Evolutionary conservation across 2,113 vertebrate species (phyloP).

Genomic region (Sterrhoptilus dennistouni): DNA sequence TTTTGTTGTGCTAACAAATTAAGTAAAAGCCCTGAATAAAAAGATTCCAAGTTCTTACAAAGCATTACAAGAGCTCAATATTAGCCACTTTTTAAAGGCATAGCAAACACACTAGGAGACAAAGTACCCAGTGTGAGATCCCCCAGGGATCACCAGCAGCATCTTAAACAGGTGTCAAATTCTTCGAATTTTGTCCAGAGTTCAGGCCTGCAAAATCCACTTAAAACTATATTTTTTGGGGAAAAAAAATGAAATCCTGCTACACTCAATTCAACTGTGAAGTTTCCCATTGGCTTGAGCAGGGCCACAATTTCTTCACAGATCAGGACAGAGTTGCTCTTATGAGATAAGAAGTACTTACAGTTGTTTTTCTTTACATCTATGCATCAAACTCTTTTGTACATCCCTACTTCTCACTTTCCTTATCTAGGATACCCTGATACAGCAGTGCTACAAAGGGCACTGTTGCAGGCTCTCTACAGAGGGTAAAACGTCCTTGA

Average conservation of each 20-base stretch:
- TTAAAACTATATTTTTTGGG: neutral
- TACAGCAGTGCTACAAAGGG: neutral
- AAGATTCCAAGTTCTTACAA: neutral
- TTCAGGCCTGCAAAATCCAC: neutral
- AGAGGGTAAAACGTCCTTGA: neutral
- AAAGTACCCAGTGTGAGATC: neutral
- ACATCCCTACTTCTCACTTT: neutral
- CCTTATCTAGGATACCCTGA: slow-evolving; percentile 26
- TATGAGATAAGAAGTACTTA: neutral
- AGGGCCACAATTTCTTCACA: neutral
- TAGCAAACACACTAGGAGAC: neutral
- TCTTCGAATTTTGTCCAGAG: neutral
- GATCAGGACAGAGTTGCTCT: neutral
- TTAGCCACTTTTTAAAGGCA: neutral
- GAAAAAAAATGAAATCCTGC: neutral
- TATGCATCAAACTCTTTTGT: neutral
- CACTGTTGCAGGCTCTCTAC: neutral
- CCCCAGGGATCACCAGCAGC: neutral
- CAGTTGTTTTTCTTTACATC: neutral
- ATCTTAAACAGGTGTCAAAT: neutral
- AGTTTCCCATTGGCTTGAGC: neutral
- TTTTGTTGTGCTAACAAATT: neutral
- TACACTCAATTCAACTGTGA: neutral
- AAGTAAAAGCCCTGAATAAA: slow-evolving; percentile 14
- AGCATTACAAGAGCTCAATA: neutral